Evolutionary conservation across 2,888 invertebrate genomes (phyloP), one percentile per base, ranked within the genome.

Genomic region (Myathropa florea): DNA sequence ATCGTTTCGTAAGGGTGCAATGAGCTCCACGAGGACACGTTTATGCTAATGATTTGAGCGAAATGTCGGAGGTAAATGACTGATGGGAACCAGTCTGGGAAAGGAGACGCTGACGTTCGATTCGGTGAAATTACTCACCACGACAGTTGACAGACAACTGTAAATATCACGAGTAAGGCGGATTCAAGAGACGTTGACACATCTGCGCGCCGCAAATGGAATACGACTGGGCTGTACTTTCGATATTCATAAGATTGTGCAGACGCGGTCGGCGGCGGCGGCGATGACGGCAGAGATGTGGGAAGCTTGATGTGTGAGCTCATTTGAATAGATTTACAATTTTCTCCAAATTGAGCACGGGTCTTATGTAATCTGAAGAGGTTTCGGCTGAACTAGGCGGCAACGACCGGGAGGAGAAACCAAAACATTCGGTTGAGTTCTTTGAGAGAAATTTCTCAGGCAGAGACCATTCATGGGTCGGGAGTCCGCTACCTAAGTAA

Each of bases 171-270:
- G 67, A 60, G 24, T 18, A 67, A 76, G 30, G 21, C 60, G 9
- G 53, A 24, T 18, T 9, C 46, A 46, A 68, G 60, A 28, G 33
- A 59, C 65, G 30, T 59, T 75, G 67, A 75, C 75, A 28, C 28
- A 23, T 55, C 46, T 39, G 21, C 21, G 53, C 18, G 10, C n/a
- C 28, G 4, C 6, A 60, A 60, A 46, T 67, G 46, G 65, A n/a
- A 67, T 12, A 24, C 36, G 26, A 60, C 24, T 24, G n/a, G 30
- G 10, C 0, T 7, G 23, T 53, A 10, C 28, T 60, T 72, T 76
- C 39, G 46, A 39, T 77, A 36, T 70, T 70, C 55, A 61, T 70
- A 55, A 53, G 21, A 26, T 55, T 24, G 55, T n/a, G 3, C 39
- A 14, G 28, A 70, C 46, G 7, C 39, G n/a, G 39, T 39, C 60